These are phyloP conservation scores for Himalopsyche anomala DNA, from an alignment of 2,888 invertebrate genomes.

Conservation along the genomic window DNA sequence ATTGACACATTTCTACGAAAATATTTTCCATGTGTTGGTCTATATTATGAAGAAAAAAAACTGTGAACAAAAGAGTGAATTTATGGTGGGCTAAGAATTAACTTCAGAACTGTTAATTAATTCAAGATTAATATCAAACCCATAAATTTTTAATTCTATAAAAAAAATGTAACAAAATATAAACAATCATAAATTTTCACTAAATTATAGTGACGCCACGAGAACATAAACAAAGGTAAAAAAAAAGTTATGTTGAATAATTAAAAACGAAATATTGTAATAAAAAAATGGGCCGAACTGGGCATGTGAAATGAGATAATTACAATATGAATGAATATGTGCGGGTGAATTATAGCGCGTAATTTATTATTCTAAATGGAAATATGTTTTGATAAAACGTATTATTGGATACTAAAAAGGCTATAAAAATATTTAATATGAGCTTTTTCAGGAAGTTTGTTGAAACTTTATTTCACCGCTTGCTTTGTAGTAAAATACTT, in stretches of 20 bases:
- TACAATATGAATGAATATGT: slow-evolving; percentile 15
- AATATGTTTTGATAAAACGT: slow-evolving; percentile 29
- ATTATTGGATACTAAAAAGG: slow-evolving; percentile 27
- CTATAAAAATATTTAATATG: slow-evolving; percentile 37
- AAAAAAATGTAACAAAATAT: slow-evolving; percentile 28
- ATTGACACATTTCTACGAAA: too few species aligned
- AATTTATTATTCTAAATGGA: neutral
- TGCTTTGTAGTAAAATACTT: slow-evolving; percentile 32
- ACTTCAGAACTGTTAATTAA: neutral
- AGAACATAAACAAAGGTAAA: slow-evolving; percentile 32
- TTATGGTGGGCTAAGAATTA: neutral
- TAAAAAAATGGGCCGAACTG: slow-evolving; percentile 33
- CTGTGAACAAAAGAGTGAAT: neutral
- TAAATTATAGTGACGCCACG: slow-evolving; percentile 24
- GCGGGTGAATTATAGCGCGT: neutral
- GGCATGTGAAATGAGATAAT: slow-evolving; percentile 6
- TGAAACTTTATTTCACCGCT: slow-evolving; percentile 20
- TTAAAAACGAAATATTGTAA: slow-evolving; percentile 11
- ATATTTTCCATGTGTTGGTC: too few species aligned
- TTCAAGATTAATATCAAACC: slow-evolving; percentile 1
- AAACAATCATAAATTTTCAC: slow-evolving; percentile 36
- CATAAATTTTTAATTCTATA: slow-evolving; percentile 10
- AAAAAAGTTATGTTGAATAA: slow-evolving; percentile 23
- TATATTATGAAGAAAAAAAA: neutral
- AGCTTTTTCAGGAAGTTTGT: slow-evolving; percentile 42